phyloP scores from a whole-genome alignment of 2,888 invertebrate genomes.

The Lasioglossum leucozonium region DNA sequence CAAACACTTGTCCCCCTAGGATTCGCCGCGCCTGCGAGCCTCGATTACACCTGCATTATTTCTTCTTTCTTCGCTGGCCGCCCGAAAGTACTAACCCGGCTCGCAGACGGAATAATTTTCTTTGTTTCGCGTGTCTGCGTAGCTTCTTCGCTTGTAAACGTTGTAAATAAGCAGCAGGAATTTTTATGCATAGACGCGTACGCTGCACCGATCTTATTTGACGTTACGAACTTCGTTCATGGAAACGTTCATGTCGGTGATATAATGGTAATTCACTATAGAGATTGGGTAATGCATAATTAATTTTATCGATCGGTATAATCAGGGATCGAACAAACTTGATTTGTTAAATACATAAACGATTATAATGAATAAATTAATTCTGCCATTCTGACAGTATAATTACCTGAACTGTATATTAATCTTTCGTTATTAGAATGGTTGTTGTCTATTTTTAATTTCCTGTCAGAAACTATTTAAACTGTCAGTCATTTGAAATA shows the following conservation, averaged over 20 bases:
- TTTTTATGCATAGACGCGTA: too few species aligned
- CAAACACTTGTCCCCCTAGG: background rate
- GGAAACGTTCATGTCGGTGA: too few species aligned
- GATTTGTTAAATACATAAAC: too few species aligned
- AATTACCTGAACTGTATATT: too few species aligned
- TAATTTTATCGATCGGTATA: too few species aligned
- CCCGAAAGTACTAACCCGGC: background rate
- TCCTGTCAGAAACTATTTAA: background rate
- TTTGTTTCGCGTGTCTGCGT: background rate
- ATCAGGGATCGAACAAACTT: too few species aligned
- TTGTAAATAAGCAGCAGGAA: background rate
- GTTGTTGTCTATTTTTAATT: too few species aligned
- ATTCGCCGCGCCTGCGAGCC: background rate
- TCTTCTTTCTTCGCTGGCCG: background rate
- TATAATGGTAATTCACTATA: too few species aligned
- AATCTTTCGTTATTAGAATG: too few species aligned
- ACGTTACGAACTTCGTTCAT: background rate
- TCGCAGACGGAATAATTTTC: background rate
- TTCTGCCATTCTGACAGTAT: background rate
- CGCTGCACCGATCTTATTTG: too few species aligned
- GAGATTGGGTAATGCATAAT: too few species aligned
- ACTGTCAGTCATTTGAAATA: background rate
- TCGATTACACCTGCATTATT: slow-evolving; percentile 15
- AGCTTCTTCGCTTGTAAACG: background rate
- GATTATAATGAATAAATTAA: background rate